Evolutionary conservation across 1,140 invertebrate genomes (phyloP).

Genomic region (Kradibia gibbosae): DNA sequence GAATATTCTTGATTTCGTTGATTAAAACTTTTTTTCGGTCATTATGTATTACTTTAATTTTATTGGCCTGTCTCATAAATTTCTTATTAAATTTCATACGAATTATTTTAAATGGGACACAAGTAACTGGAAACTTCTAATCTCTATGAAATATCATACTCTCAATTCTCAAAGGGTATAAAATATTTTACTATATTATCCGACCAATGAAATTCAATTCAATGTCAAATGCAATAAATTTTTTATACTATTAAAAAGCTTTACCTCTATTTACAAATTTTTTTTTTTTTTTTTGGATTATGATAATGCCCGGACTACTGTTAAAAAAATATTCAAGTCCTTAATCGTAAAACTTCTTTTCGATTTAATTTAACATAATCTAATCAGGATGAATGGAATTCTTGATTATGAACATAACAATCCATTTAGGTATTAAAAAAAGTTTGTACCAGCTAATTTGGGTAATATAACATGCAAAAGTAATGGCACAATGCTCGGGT

Average conservation of each 20-base stretch:
- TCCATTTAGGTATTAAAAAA: conserved; percentile 7
- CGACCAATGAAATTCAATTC: neutral
- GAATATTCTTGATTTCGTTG: neutral
- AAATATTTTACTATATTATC: neutral
- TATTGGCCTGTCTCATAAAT: too few relatives aligned
- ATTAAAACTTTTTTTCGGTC: too few relatives aligned
- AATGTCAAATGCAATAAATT: neutral
- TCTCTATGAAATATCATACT: too few relatives aligned
- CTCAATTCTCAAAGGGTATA: neutral
- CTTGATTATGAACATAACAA: neutral
- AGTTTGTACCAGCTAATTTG: neutral
- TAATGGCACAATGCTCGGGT: neutral
- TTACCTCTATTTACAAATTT: neutral
- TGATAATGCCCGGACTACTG: neutral
- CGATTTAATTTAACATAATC: neutral
- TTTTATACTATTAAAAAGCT: neutral
- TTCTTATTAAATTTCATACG: too few relatives aligned
- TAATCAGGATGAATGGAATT: neutral
- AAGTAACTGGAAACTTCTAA: neutral
- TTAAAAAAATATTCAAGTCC: too few relatives aligned
- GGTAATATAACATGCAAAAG: neutral
- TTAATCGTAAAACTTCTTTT: too few relatives aligned
- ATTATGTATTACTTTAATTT: too few relatives aligned
- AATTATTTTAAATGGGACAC: too few relatives aligned
- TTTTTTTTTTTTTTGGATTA: too few relatives aligned